Evolutionary conservation across 2,797 vertebrate species (phyloP).

Genomic region (Coracias cyanogaster): DNA sequence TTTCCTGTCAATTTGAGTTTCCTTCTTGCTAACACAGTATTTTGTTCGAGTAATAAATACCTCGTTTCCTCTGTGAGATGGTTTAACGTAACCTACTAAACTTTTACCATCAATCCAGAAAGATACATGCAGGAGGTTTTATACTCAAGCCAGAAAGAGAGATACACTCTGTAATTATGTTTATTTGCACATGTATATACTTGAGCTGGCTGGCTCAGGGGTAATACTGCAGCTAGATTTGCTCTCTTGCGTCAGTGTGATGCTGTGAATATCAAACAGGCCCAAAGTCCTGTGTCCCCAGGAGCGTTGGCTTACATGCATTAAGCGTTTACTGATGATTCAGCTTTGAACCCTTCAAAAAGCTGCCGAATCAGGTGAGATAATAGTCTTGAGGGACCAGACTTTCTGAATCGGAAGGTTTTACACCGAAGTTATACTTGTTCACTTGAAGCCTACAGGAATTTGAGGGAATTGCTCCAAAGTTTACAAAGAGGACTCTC

Average conservation of each 20-base stretch:
- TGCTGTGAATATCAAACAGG: background rate
- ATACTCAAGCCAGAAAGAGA: background rate
- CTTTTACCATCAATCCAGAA: background rate
- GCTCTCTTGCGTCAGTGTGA: accelerated
- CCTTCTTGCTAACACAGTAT: constrained; percentile 51
- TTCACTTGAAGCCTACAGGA: background rate
- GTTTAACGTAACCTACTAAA: background rate
- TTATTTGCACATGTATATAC: background rate
- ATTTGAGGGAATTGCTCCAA: background rate
- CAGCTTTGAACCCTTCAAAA: background rate
- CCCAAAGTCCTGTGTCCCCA: background rate
- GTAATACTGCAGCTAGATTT: background rate
- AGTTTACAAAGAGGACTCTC: background rate
- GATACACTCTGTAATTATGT: background rate
- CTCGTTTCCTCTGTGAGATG: constrained; percentile 28
- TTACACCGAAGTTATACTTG: background rate
- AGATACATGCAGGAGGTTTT: background rate
- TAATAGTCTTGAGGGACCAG: background rate
- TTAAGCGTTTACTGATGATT: background rate
- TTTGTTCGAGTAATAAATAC: constrained; percentile 41
- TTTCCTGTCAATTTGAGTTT: constrained; percentile 50
- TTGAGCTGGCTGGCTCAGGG: background rate
- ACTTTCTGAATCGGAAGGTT: background rate
- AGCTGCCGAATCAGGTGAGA: background rate
- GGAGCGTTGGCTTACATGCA: background rate